Evolutionary conservation across 1,140 invertebrate genomes (phyloP), one percentile per base, ranked within the genome.

Genomic region (Aphidius ervi): DNA sequence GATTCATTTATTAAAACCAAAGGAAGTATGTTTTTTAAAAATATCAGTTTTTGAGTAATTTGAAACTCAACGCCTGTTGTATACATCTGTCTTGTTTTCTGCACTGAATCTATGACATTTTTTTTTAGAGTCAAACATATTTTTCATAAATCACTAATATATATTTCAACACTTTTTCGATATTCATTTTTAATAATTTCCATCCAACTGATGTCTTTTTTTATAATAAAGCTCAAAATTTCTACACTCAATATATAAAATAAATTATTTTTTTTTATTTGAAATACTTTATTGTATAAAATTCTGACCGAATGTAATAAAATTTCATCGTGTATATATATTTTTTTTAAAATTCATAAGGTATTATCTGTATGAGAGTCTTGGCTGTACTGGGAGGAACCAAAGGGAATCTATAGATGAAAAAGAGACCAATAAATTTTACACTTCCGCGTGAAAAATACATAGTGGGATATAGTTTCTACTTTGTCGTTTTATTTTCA

Each of bases 261-360:
- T 16, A 16, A 16, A 16, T 16, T 16, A 16, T 16, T 16, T 16
- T 16, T 16, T 10, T 10, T n/a, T 46, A 16, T 16, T 16, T 16
- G 16, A 16, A 16, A 16, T 16, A 16, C 0, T 16, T 16, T 16
- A 16, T 16, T 16, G 16, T 16, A 31, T 31, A 31, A 31, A 65
- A 62, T 56, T 62, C 61, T 62, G 61, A 58, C 59, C 63, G 60
- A 66, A 62, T 10, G 62, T 62, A 66, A 66, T 66, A 66, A 66
- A 66, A 66, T 66, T 50, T 59, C 43, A 46, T 66, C 65, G 62
- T 66, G 23, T 31, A 31, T 31, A 31, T 31, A 31, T 31, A 66
- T 64, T 64, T 66, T 64, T 66, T 66, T 62, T 62, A 59, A 63
- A 66, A 66, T 66, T 66, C 62, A 52, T 23, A 47, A 60, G 42